Base-by-base conservation (phyloP, 2,113 vertebrate species). In the Hemichromis elongatus region DNA sequence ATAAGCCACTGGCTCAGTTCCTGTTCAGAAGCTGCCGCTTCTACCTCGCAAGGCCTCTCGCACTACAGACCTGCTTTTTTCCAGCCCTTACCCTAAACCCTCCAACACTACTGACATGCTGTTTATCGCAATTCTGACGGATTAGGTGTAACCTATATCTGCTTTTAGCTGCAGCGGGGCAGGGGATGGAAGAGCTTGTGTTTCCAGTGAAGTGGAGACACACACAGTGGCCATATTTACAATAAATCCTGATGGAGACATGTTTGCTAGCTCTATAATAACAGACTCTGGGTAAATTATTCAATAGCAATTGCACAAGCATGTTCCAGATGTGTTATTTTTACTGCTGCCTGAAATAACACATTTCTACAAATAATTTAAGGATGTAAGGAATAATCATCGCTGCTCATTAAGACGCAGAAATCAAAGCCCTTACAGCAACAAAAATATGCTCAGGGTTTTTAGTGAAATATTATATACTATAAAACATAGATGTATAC, bases 1-100 rank as follows among this genome's bases (percentile, higher is more conserved):
- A 88, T 24, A 85, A 83, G 13, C 81, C 85, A 33, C 13, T 21
- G 84, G 79, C 87, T 84, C 79, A 83, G 89, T 88, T 93, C 88
- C 90, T 90, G 70, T 63, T 91, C 6, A 79, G 47, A 93, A 85
- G 90, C 54, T 2, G 85, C 70, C 37, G 37, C 45, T 75, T 79
- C 59, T 86, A 66, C 82, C 61, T 78, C 4, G 7, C 57, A 5
- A 54, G 56, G 70, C 6, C 75, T 90, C 63, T 81, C 35, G 30
- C 80, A 53, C 59, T 84, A 61, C 82, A 47, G 37, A 53, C 63
- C 59, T 61, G 78, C 66, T 37, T 77, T 37, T 90, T 90, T 81
- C 79, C 83, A 85, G 4, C 6, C 16, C 84, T 88, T 10, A 50
- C 21, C 26, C 52, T 79, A 52, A 86, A 85, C 77, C 68, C 50